Evolutionary conservation across 2,888 invertebrate species (phyloP).

Genomic region (Pyralis farinalis): DNA sequence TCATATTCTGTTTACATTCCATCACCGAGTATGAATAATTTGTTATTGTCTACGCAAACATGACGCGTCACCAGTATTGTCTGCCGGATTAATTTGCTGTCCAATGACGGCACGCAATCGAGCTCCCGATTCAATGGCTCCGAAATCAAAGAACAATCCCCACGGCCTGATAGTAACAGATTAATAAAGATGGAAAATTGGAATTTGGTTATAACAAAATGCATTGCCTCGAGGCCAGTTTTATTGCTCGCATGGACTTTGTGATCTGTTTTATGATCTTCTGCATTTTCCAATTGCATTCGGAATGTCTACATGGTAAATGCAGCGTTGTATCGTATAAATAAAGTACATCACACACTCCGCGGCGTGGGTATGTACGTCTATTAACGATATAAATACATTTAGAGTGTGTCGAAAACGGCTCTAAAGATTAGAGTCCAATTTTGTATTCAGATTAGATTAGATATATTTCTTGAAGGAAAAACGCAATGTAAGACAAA

Average conservation of each 20-base stretch:
- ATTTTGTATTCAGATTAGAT: too few relatives aligned
- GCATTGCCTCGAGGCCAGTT: slow-evolving; percentile 19
- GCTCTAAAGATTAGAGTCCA: too few relatives aligned
- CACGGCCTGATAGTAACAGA: slow-evolving; percentile 47
- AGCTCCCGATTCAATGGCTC: slow-evolving; percentile 44
- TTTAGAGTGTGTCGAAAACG: too few relatives aligned
- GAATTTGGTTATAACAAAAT: slow-evolving; percentile 48
- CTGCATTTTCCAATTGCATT: neutral
- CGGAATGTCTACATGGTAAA: neutral
- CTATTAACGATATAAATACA: too few relatives aligned
- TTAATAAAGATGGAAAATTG: slow-evolving; percentile 62
- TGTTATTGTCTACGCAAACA: slow-evolving; percentile 77
- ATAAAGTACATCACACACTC: too few relatives aligned
- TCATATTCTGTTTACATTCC: slow-evolving; percentile 81
- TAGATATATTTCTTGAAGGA: too few relatives aligned
- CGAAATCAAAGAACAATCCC: slow-evolving; percentile 61
- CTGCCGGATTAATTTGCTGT: slow-evolving; percentile 69
- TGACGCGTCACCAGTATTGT: slow-evolving; percentile 69
- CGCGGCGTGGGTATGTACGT: too few relatives aligned
- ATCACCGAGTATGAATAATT: slow-evolving; percentile 79
- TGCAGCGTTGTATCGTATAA: neutral
- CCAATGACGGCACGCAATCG: slow-evolving; percentile 46
- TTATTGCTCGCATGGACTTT: slow-evolving; percentile 1
- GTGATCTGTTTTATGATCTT: slow-evolving; percentile 1
- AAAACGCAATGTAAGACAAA: too few relatives aligned